A percentile compares a stretch with the other conserved stretches of the same genome.
Evolutionary conservation across 2,797 vertebrate species (phyloP).

Genomic region (Ctenosaura bakeri): DNA sequence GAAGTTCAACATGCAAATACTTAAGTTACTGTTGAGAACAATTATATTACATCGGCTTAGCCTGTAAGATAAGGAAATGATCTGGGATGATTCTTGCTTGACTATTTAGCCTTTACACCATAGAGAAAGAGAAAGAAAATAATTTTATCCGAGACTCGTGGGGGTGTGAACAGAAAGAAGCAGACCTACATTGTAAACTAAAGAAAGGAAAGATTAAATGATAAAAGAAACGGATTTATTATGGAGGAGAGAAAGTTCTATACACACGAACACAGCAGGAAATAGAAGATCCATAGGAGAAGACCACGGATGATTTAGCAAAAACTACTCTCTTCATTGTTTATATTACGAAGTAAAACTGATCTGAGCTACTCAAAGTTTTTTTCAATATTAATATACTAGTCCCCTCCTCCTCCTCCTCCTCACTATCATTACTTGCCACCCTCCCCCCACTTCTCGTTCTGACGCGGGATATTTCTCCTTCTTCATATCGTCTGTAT

Average conservation of each 20-base stretch:
- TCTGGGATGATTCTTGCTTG: neutral
- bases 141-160: neutral
- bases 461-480: neutral
- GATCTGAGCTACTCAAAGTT: neutral
- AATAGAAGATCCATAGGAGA: neutral
- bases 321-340: neutral
- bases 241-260: neutral
- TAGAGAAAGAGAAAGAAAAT: neutral
- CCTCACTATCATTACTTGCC: no score
- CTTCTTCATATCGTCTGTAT: neutral
- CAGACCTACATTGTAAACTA: neutral
- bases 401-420: no score
- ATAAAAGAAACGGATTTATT: neutral
- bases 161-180: neutral
- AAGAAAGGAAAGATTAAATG: neutral
- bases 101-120: neutral
- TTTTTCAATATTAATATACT: no score
- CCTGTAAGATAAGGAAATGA: neutral
- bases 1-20: neutral
- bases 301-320: neutral
- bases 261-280: neutral
- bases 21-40: neutral
- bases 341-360: neutral
- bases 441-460: neutral
- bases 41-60: no score